These are phyloP conservation scores for Podocnemis expansa DNA, from an alignment of 2,113 vertebrate genomes.

Conservation along the genomic window DNA sequence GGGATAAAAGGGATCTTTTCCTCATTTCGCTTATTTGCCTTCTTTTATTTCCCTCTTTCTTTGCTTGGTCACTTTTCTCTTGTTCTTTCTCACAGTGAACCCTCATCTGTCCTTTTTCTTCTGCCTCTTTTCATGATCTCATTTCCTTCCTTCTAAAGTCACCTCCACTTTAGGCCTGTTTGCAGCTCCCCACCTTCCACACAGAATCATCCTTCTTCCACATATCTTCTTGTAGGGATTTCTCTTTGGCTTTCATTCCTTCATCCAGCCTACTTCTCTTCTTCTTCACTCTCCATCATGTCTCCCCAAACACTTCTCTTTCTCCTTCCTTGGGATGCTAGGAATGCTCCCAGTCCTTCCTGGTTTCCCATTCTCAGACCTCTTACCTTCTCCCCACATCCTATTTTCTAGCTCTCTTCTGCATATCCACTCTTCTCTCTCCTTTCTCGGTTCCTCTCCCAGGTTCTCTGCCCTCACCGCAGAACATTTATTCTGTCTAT, in stretches of 20 bases:
- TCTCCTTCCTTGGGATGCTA: background rate
- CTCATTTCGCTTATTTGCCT: background rate
- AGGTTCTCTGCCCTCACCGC: background rate
- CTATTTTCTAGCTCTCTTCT: background rate
- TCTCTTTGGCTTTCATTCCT: background rate
- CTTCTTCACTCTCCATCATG: background rate
- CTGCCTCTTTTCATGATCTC: background rate
- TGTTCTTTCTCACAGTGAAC: background rate
- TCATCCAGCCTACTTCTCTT: background rate
- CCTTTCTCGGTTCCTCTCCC: background rate
- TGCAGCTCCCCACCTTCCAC: background rate
- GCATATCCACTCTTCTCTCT: background rate
- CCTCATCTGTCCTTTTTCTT: conserved; percentile 25
- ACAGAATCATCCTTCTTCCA: background rate
- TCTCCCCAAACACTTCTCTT: background rate
- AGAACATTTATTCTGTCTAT: background rate
- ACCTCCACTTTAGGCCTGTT: background rate
- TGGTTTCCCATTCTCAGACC: background rate
- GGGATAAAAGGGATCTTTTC: background rate
- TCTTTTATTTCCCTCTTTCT: background rate
- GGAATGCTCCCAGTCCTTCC: background rate
- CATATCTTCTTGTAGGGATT: background rate
- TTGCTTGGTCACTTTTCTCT: background rate
- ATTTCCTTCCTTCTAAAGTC: background rate
- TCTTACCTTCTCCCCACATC: background rate